Percentiles rank a stretch among this genome's conserved stretches.
phyloP scores from a whole-genome alignment of 2,888 invertebrate species.

The Papilio elwesi region DNA sequence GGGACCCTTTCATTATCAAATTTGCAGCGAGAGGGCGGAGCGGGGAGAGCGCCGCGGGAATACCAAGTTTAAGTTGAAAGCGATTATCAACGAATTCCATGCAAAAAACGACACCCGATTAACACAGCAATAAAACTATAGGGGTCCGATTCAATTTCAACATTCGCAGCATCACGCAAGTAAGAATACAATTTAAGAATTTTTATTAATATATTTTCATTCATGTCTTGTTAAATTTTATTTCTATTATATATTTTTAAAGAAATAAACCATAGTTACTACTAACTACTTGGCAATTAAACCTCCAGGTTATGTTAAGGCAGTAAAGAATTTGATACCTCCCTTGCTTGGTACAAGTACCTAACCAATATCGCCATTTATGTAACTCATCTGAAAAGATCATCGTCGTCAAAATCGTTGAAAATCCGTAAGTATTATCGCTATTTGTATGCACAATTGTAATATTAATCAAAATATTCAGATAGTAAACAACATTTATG shows the following conservation, averaged over 20 bases:
- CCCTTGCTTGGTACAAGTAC: no score
- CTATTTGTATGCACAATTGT: neutral
- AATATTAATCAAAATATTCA: constrained; percentile 56
- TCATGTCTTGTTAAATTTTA: no score
- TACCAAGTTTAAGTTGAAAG: constrained; percentile 76
- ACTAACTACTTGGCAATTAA: no score
- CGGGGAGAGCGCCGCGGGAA: constrained; percentile 62
- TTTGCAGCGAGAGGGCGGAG: constrained; percentile 74
- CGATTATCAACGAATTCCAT: constrained; percentile 75
- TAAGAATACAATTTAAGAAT: constrained; percentile 1
- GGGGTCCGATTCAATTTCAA: constrained; percentile 45
- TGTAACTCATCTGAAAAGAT: no score
- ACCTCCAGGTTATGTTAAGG: no score
- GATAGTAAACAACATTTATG: constrained; percentile 24
- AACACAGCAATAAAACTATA: constrained; percentile 65
- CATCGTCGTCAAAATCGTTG: no score
- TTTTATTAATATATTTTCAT: no score
- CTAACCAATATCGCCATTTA: no score
- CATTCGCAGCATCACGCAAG: neutral
- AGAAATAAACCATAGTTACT: no score
- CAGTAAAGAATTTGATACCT: no score
- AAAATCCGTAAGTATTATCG: neutral
- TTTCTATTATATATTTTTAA: no score
- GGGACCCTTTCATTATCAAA: constrained; percentile 83
- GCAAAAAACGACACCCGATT: constrained; percentile 72